phyloP scores from a whole-genome alignment of 1,140 invertebrate species.

The Macrosteles quadrilineatus region DNA sequence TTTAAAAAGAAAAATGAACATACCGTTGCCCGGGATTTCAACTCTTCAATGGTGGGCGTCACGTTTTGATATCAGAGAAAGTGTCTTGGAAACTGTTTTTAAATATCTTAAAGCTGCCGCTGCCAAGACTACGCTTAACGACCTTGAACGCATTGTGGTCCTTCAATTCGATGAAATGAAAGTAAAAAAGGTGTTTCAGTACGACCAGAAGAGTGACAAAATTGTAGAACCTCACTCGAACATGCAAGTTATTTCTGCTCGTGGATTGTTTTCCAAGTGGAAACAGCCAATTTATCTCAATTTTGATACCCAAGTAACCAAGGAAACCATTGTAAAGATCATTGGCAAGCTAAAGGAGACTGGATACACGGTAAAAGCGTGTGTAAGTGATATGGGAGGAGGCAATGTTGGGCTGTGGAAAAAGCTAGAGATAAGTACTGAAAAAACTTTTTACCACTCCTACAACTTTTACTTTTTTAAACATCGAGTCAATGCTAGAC shows the following conservation, averaged over 20 bases:
- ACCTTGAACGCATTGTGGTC: conserved; percentile 3
- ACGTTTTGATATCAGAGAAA: conserved; percentile 7
- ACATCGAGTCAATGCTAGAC: too few species aligned
- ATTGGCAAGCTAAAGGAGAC: conserved; percentile 26
- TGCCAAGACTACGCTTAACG: conserved; percentile 9
- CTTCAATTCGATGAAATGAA: too few species aligned
- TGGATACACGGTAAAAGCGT: too few species aligned
- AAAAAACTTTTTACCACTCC: background rate
- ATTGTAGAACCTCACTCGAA: conserved; percentile 12
- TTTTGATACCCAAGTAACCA: conserved; percentile 28
- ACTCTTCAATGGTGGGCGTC: conserved; percentile 15
- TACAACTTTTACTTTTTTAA: too few species aligned
- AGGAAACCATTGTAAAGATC: background rate
- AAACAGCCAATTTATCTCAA: conserved; percentile 19
- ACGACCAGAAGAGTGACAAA: conserved; percentile 22
- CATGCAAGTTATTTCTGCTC: too few species aligned
- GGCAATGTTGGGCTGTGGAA: conserved; percentile 23
- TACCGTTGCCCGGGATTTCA: conserved; percentile 22
- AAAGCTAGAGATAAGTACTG: background rate
- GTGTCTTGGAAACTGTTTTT: conserved; percentile 7
- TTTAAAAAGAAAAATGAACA: conserved; percentile 22
- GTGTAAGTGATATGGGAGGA: conserved; percentile 24
- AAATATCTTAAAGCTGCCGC: conserved; percentile 26
- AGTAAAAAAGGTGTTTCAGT: background rate
- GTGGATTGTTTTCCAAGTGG: too few species aligned